Percentiles rank a stretch among this genome's conserved stretches.
These are phyloP conservation scores for Caenorhabditis japonica DNA, from an alignment of 2,888 invertebrate species.

Conservation along the genomic window DNA sequence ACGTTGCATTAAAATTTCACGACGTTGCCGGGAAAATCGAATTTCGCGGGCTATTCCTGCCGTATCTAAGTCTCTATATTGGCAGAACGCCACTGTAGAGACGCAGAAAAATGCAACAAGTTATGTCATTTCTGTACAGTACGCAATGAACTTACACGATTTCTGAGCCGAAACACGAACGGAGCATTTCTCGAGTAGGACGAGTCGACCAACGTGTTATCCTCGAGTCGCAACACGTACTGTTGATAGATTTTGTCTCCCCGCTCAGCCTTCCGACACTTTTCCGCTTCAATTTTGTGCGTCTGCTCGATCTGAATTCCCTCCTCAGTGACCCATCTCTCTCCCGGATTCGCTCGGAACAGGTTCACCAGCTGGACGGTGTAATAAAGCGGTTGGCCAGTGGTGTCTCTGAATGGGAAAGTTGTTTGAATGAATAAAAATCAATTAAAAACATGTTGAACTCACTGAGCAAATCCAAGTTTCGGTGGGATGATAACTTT, in stretches of 20 bases:
- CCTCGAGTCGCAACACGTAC: conserved; percentile 40
- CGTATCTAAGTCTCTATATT: too few relatives aligned
- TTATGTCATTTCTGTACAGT: too few relatives aligned
- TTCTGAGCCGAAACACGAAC: conserved; percentile 45
- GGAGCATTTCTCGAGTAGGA: conserved; percentile 44
- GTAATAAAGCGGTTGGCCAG: conserved; percentile 43
- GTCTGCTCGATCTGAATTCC: conserved; percentile 58
- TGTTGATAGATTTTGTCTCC: conserved; percentile 53
- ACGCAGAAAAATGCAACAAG: too few relatives aligned
- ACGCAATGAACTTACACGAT: conserved; percentile 21
- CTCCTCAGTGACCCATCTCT: conserved; percentile 48
- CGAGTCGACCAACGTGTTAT: conserved; percentile 50
- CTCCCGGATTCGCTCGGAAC: conserved; percentile 48
- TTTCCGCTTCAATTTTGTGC: conserved; percentile 39
- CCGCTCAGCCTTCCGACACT: conserved; percentile 41
- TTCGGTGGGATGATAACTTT: conserved; percentile 51
- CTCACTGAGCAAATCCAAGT: conserved; percentile 41
- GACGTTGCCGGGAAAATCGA: too few relatives aligned
- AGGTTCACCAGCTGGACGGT: conserved; percentile 49
- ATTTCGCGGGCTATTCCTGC: too few relatives aligned
- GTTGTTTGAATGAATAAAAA: conserved; percentile 3
- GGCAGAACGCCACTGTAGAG: too few relatives aligned
- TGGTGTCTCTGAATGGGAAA: conserved; percentile 24
- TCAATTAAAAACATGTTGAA: background rate
- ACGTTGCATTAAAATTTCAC: too few relatives aligned